These are phyloP conservation scores for Drosophila kambysellisi DNA, from an alignment of 2,888 invertebrate genomes.

Conservation along the genomic window DNA sequence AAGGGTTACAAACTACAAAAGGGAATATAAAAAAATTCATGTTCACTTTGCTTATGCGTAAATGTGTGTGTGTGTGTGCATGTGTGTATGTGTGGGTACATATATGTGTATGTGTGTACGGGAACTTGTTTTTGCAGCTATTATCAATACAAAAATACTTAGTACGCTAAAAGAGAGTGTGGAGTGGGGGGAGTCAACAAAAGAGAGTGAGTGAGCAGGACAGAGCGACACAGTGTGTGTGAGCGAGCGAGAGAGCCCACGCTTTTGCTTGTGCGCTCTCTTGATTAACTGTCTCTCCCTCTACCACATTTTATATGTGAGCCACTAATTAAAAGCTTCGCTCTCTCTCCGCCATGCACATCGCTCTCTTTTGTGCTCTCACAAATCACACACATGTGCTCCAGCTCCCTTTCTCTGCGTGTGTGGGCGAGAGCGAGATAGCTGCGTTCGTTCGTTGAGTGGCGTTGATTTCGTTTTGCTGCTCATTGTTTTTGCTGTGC, in stretches of 20 bases:
- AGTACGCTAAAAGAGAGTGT: neutral
- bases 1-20: slow-evolving; percentile 42
- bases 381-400: slow-evolving; percentile 7
- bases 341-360: slow-evolving; percentile 17
- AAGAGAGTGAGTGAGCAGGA: neutral
- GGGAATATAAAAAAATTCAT: slow-evolving; percentile 17
- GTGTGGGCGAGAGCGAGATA: slow-evolving; percentile 60
- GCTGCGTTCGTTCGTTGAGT: slow-evolving; percentile 42
- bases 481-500: slow-evolving; percentile 61
- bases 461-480: slow-evolving; percentile 68
- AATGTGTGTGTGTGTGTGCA: neutral
- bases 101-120: neutral
- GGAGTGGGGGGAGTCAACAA: neutral
- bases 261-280: slow-evolving; percentile 5
- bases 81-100: neutral
- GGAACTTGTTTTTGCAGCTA: slow-evolving; percentile 43
- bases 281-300: slow-evolving; percentile 26
- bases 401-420: slow-evolving; percentile 11
- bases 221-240: neutral
- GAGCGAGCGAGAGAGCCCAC: neutral
- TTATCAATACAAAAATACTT: slow-evolving; percentile 33
- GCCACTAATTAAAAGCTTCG: slow-evolving; percentile 41
- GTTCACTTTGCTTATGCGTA: neutral
- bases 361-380: slow-evolving; percentile 31
- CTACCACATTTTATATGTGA: slow-evolving; percentile 12